Evolutionary conservation across 2,113 vertebrate species (phyloP).

Genomic region (Serilophus lunatus): DNA sequence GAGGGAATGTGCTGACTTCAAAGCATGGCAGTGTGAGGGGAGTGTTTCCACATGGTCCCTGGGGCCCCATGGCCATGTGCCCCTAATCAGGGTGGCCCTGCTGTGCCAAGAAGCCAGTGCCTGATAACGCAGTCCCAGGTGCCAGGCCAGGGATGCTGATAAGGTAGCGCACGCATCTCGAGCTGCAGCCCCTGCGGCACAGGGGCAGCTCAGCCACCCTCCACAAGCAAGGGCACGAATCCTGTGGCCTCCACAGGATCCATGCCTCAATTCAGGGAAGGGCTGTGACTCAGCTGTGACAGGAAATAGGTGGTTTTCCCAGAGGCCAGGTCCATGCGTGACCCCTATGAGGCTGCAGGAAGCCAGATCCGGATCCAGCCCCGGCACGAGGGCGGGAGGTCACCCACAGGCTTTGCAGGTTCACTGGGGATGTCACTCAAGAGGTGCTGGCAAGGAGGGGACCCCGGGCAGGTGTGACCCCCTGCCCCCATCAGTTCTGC

Average conservation of each 20-base stretch:
- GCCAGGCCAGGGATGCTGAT: accelerated
- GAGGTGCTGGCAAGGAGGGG: accelerated
- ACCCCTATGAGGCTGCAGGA: background rate
- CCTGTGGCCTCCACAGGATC: background rate
- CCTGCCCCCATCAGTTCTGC: background rate
- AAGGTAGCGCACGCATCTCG: background rate
- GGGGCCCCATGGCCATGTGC: background rate
- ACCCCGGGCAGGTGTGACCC: background rate
- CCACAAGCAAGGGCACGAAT: background rate
- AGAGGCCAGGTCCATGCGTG: accelerated
- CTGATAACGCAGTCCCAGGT: background rate
- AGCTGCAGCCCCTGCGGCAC: background rate
- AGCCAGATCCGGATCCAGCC: background rate
- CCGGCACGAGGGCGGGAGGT: accelerated
- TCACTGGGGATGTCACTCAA: background rate
- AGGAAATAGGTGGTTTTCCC: background rate
- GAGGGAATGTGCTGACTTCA: background rate
- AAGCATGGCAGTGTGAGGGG: accelerated
- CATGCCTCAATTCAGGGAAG: background rate
- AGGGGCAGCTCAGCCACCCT: background rate
- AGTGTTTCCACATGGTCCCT: accelerated
- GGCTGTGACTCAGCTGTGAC: background rate
- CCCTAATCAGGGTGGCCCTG: background rate
- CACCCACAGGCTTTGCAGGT: background rate
- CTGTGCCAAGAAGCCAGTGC: accelerated